Evolutionary conservation across 2,113 vertebrate genomes (phyloP).

Genomic region (Aspiorhynchus laticeps): DNA sequence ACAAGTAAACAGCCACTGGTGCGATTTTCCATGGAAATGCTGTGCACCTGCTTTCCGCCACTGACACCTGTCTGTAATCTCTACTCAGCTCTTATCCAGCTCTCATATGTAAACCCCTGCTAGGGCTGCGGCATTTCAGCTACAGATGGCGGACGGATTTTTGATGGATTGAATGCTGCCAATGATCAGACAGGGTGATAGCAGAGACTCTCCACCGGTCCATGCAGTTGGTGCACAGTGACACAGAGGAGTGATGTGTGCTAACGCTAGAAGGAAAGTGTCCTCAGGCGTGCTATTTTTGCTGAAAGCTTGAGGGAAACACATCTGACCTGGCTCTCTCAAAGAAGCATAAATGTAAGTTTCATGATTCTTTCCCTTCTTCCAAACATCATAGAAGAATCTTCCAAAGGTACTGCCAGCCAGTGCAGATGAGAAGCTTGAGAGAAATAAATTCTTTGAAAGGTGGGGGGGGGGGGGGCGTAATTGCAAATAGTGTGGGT

Average conservation of each 20-base stretch:
- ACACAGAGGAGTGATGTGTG: conserved; percentile 23
- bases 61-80: conserved; percentile 19
- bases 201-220: neutral
- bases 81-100: neutral
- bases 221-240: conserved; percentile 3
- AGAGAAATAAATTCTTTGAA: neutral
- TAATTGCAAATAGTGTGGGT: conserved; percentile 12
- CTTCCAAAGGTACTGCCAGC: neutral
- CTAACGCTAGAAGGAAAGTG: conserved; percentile 5
- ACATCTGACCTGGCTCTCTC: conserved; percentile 4
- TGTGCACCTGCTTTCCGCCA: neutral
- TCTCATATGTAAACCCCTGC: conserved; percentile 2
- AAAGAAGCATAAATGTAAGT: neutral
- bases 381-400: neutral
- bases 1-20: neutral
- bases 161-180: conserved; percentile 32
- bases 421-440: neutral
- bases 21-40: neutral
- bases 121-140: neutral
- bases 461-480: neutral
- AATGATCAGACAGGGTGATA: conserved; percentile 30
- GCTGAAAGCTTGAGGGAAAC: neutral
- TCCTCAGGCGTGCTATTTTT: conserved; percentile 19
- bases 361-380: neutral
- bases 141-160: neutral